Percentiles rank a stretch among this genome's conserved stretches.
Conservation (phyloP, 2,888 invertebrate genomes). For the Steinernema hermaphroditum region DNA sequence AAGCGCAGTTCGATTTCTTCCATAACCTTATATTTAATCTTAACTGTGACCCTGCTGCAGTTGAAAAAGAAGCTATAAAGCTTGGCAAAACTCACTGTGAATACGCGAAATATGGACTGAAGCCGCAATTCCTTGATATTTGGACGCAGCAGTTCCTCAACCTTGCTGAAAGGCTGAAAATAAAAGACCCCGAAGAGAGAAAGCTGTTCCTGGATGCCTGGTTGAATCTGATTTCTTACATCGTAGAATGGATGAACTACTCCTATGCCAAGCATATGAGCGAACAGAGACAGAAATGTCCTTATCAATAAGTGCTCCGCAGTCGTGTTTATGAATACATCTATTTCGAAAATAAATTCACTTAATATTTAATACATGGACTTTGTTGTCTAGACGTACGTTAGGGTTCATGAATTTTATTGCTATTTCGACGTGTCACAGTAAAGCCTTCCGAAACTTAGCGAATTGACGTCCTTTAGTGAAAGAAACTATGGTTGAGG, state of each 20-base stretch:
- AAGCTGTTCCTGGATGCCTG: slow-evolving; percentile 34
- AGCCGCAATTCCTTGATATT: slow-evolving; percentile 56
- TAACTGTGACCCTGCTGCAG: slow-evolving; percentile 40
- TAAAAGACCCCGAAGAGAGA: slow-evolving; percentile 33
- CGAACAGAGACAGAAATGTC: slow-evolving; percentile 16
- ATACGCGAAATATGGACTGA: slow-evolving; percentile 54
- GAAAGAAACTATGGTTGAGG: too few species aligned
- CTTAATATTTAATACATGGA: too few species aligned
- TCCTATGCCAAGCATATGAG: slow-evolving; percentile 31
- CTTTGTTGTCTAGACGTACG: too few species aligned
- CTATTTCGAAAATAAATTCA: too few species aligned
- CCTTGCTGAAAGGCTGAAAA: slow-evolving; percentile 34
- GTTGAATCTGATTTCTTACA: slow-evolving; percentile 33
- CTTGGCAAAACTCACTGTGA: slow-evolving; percentile 44
- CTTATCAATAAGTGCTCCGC: not conserved
- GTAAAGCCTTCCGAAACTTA: too few species aligned
- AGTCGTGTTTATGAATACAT: too few species aligned
- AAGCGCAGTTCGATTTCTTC: slow-evolving; percentile 50
- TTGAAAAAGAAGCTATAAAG: slow-evolving; percentile 38
- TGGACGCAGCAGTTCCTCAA: slow-evolving; percentile 46
- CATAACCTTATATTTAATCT: slow-evolving; percentile 45
- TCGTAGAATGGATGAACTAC: slow-evolving; percentile 38
- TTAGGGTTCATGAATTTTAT: too few species aligned
- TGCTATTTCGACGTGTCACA: too few species aligned
- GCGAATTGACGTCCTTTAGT: too few species aligned